Evolutionary conservation across 2,888 invertebrate species (phyloP).

Genomic region (Napeogenes inachia): DNA sequence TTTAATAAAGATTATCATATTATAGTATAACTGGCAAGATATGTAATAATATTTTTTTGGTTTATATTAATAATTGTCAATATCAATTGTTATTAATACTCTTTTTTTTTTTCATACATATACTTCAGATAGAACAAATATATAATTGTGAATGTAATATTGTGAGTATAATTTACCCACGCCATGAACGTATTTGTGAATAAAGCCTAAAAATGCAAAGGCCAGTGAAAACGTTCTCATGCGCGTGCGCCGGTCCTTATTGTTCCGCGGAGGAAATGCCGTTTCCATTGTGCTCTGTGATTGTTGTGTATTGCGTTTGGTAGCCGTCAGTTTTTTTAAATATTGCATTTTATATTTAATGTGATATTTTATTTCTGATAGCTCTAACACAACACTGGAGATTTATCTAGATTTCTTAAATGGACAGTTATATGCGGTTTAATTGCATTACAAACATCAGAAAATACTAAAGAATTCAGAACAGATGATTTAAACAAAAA

Average conservation of each 20-base stretch:
- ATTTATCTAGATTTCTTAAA: not conserved
- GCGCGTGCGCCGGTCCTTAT: conserved; percentile 18
- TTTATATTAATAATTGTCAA: too few relatives aligned
- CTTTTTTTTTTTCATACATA: too few relatives aligned
- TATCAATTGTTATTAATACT: too few relatives aligned
- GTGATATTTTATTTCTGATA: not conserved
- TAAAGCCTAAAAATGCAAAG: conserved; percentile 11
- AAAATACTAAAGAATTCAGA: not conserved
- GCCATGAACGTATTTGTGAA: not conserved
- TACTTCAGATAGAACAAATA: too few relatives aligned
- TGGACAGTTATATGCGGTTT: not conserved
- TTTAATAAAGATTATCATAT: too few relatives aligned
- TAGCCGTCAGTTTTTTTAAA: not conserved
- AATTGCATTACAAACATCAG: not conserved
- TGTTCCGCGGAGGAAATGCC: conserved; percentile 29
- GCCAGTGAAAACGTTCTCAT: conserved; percentile 29
- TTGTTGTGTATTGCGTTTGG: conserved; percentile 15
- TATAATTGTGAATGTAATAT: not conserved
- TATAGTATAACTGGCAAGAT: too few relatives aligned
- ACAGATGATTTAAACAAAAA: conserved; percentile 2
- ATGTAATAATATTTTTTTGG: too few relatives aligned
- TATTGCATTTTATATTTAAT: not conserved
- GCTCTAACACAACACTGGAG: not conserved
- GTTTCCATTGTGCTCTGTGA: conserved; percentile 25
- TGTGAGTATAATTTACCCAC: not conserved